phyloP scores from a whole-genome alignment of 2,113 vertebrate species.

The Hippocampus comes region DNA sequence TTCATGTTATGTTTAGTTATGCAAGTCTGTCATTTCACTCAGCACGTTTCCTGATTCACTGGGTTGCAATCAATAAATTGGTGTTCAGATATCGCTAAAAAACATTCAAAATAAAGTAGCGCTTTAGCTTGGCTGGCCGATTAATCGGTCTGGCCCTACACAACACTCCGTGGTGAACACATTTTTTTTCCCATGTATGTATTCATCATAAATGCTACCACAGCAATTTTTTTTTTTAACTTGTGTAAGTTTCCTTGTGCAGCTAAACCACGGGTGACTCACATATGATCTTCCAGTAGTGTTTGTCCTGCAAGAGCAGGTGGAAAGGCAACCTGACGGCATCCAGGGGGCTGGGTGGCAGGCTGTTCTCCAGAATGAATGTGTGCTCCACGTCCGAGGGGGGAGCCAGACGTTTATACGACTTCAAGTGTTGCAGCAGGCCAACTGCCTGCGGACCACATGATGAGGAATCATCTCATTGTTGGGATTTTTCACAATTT shows the following conservation, averaged over 20 bases:
- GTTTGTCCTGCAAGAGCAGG: slow-evolving; percentile 81
- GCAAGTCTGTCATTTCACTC: too few species aligned
- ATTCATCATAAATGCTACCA: too few species aligned
- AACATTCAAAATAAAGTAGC: too few species aligned
- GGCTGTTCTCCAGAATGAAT: slow-evolving; percentile 78
- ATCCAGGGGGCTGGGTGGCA: slow-evolving; percentile 75
- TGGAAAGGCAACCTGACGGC: slow-evolving; percentile 88
- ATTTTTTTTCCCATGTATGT: too few species aligned
- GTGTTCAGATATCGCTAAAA: too few species aligned
- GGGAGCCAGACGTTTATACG: slow-evolving; percentile 81
- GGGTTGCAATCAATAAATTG: too few species aligned
- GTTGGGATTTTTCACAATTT: background rate
- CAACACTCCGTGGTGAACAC: too few species aligned
- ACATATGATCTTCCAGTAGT: slow-evolving; percentile 90
- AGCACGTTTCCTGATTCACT: too few species aligned
- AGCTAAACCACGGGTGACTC: slow-evolving; percentile 44
- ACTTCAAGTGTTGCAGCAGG: slow-evolving; percentile 87
- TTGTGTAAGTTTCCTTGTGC: background rate
- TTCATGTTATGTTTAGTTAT: too few species aligned
- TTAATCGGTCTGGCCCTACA: too few species aligned
- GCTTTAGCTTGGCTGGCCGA: too few species aligned
- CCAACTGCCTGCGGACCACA: slow-evolving; percentile 76
- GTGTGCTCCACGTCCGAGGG: slow-evolving; percentile 83
- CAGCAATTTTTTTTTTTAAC: too few species aligned
- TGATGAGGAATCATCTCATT: background rate